Percentiles rank a stretch among this genome's conserved stretches.
Conservation (phyloP, 1,140 invertebrate species). For the Pseudachorutes palmiensis region DNA sequence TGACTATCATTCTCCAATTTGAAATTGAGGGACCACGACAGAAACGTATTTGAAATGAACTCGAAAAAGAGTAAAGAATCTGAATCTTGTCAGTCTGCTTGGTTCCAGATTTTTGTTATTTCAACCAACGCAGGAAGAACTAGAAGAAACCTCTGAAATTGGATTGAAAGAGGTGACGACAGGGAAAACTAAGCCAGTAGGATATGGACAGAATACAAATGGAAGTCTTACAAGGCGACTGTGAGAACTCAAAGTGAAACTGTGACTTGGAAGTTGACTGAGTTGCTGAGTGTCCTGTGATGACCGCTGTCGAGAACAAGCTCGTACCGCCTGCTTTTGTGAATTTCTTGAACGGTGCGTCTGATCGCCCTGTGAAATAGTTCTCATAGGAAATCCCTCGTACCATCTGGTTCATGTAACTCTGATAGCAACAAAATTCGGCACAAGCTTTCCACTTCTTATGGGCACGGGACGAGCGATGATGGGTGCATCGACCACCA, state of each 20-base stretch:
- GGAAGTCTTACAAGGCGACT: background rate
- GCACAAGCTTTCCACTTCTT: background rate
- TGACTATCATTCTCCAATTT: conserved; percentile 27
- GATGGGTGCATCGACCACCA: background rate
- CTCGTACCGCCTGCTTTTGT: conserved; percentile 43
- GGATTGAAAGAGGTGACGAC: too few relatives aligned
- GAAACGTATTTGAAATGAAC: too few relatives aligned
- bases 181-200: too few relatives aligned
- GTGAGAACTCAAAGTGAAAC: conserved; percentile 7
- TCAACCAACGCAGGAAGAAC: too few relatives aligned
- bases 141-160: too few relatives aligned
- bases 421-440: conserved; percentile 4
- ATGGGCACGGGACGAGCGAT: background rate
- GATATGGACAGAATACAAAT: background rate
- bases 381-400: conserved; percentile 7
- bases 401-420: background rate
- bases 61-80: too few relatives aligned
- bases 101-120: too few relatives aligned
- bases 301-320: conserved; percentile 87
- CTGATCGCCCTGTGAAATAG: conserved; percentile 5
- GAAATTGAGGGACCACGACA: too few relatives aligned
- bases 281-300: background rate
- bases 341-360: conserved; percentile 21
- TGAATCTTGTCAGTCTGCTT: too few relatives aligned
- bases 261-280: conserved; percentile 7